phyloP scores from a whole-genome alignment of 2,888 invertebrate species.

The Eupithecia tripunctaria region DNA sequence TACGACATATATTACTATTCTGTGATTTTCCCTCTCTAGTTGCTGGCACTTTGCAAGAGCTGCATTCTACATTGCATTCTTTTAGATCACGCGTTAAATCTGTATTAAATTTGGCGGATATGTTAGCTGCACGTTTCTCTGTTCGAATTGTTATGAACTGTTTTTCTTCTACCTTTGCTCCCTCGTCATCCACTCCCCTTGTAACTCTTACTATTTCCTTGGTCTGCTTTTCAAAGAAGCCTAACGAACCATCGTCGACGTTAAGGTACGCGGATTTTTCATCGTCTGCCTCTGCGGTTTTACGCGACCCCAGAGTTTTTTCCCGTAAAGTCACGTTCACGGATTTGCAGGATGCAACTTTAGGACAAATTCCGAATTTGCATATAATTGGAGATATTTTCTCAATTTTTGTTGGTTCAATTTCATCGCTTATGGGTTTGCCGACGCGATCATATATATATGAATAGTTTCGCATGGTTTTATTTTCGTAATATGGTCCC shows the following conservation, averaged over 20 bases:
- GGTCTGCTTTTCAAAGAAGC: not conserved
- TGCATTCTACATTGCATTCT: not conserved
- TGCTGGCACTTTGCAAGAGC: not conserved
- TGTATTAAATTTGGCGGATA: not conserved
- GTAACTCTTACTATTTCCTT: conserved; percentile 58
- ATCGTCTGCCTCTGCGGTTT: not conserved
- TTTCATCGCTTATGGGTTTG: not conserved
- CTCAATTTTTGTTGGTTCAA: too few relatives aligned
- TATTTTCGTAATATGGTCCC: not conserved
- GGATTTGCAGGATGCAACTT: not conserved
- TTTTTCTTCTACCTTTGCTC: conserved; percentile 57
- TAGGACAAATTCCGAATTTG: not conserved
- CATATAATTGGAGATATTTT: not conserved
- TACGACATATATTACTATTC: not conserved
- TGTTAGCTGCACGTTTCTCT: conserved; percentile 40
- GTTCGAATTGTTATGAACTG: conserved; percentile 57
- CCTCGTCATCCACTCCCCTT: conserved; percentile 53
- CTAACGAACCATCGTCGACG: not conserved
- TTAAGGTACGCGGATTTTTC: not conserved
- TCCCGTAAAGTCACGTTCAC: not conserved
- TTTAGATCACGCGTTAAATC: not conserved
- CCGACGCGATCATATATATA: not conserved
- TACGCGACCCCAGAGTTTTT: not conserved
- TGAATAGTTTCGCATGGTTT: not conserved
- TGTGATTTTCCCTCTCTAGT: not conserved